Evolutionary conservation across 2,797 vertebrate species (phyloP).

Genomic region (Dendrocincla tyrannina): DNA sequence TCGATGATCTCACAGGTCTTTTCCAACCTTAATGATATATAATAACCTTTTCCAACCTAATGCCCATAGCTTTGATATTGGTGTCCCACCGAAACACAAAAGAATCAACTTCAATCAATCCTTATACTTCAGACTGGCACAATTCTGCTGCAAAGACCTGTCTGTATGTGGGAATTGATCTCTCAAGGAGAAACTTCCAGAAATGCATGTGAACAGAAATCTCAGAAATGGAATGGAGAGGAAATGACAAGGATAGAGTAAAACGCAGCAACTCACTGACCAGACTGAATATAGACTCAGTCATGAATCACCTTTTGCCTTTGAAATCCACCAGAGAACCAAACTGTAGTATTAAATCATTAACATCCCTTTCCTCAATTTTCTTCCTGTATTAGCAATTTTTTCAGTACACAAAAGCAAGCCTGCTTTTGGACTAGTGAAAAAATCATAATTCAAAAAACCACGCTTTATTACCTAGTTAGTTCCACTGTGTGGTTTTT

Average conservation of each 20-base stretch:
- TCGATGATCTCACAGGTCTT: not conserved
- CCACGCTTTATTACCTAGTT: not conserved
- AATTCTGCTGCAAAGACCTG: not conserved
- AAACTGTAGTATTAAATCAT: not conserved
- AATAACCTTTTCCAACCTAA: not conserved
- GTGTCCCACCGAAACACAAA: not conserved
- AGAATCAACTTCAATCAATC: not conserved
- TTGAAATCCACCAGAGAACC: not conserved
- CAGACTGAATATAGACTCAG: fast-evolving
- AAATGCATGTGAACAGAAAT: not conserved
- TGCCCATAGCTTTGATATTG: not conserved
- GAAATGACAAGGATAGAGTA: not conserved
- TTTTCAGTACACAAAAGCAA: not conserved
- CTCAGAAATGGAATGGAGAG: not conserved
- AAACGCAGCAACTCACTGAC: not conserved
- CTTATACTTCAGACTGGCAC: fast-evolving
- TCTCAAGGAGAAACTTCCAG: not conserved
- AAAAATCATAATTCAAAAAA: not conserved
- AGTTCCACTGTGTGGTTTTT: not conserved
- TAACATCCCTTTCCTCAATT: not conserved
- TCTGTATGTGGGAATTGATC: too few species aligned
- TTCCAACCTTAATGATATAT: not conserved
- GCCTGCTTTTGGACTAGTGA: not conserved
- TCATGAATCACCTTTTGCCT: not conserved
- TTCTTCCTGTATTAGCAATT: not conserved